phyloP scores from a whole-genome alignment of 2,113 vertebrate genomes.

The Elaphurus davidianus region DNA sequence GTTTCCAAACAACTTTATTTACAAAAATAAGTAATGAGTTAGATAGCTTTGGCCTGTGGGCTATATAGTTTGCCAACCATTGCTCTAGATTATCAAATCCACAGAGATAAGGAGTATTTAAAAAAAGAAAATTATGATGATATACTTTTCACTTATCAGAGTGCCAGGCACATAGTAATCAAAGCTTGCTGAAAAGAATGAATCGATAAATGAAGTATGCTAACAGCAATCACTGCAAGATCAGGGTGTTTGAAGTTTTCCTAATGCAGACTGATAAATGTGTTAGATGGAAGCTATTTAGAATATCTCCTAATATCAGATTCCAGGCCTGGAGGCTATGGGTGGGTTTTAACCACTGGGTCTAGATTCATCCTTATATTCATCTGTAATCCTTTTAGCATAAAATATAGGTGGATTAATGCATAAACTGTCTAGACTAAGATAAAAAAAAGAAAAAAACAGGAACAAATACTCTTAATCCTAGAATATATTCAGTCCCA shows the following conservation, averaged over 20 bases:
- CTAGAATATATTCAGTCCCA: neutral
- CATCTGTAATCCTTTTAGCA: neutral
- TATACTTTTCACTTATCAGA: neutral
- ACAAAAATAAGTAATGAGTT: neutral
- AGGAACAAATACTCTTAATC: neutral
- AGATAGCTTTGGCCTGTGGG: neutral
- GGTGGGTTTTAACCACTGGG: neutral
- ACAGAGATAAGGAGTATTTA: neutral
- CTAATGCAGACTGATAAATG: neutral
- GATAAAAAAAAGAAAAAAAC: neutral
- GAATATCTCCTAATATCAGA: neutral
- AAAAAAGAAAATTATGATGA: neutral
- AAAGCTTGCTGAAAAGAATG: neutral
- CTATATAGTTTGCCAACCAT: neutral
- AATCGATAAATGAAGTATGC: neutral
- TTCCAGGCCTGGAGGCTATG: neutral
- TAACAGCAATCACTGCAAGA: neutral
- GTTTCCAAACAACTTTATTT: neutral
- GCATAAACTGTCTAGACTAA: neutral
- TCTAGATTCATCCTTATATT: neutral
- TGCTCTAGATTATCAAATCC: neutral
- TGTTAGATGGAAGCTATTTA: neutral
- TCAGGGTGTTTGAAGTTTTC: neutral
- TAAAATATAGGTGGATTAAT: neutral
- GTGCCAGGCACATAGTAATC: fast-evolving